Evolutionary conservation across 2,113 vertebrate genomes (phyloP).

Genomic region (Colistium nudipinnis): DNA sequence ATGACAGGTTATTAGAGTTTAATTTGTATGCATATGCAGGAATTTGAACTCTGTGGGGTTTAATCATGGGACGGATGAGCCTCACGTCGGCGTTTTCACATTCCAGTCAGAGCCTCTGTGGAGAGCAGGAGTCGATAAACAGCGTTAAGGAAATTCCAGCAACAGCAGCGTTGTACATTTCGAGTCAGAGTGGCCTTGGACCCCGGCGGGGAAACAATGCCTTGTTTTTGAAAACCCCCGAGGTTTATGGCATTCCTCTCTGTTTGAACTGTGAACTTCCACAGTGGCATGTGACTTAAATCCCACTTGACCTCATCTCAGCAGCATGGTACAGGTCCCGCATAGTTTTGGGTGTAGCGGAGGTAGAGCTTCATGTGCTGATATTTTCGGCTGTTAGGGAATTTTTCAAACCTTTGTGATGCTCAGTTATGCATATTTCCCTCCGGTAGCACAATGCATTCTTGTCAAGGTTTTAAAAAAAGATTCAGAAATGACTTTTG

Average conservation of each 20-base stretch:
- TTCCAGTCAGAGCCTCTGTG: constrained; percentile 13
- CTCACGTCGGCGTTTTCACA: not conserved
- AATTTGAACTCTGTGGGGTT: not conserved
- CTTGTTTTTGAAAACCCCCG: not conserved
- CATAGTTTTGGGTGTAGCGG: not conserved
- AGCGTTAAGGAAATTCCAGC: constrained; percentile 31
- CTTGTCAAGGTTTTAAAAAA: not conserved
- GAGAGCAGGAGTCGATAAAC: not conserved
- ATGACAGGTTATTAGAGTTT: not conserved
- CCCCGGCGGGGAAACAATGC: constrained; percentile 32
- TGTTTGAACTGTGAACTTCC: constrained; percentile 27
- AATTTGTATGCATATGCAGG: not conserved
- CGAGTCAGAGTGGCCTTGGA: not conserved
- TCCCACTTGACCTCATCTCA: constrained; percentile 20
- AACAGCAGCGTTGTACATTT: constrained; percentile 36
- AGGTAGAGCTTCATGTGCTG: not conserved
- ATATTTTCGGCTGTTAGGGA: not conserved
- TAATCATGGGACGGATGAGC: not conserved
- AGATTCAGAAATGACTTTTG: not conserved
- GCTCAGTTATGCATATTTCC: not conserved
- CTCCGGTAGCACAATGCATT: not conserved
- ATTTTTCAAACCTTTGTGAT: not conserved
- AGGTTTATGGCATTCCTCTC: constrained; percentile 46
- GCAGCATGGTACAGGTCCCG: not conserved
- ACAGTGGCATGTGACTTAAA: constrained; percentile 10